Conservation (phyloP, 2,888 invertebrate genomes). For the Nomada fabriciana region DNA sequence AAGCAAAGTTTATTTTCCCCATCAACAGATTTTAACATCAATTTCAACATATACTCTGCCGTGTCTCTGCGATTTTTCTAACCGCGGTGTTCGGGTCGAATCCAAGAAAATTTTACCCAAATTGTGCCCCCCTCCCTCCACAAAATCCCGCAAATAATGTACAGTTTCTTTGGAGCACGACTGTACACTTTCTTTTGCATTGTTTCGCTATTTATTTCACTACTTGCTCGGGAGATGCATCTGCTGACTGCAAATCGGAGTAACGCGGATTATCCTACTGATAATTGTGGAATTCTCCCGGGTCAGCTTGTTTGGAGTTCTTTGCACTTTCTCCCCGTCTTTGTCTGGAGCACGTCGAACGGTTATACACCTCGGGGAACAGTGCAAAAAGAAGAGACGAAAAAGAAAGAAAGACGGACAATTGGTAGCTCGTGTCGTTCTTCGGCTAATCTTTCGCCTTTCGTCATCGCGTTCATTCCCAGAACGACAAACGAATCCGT, state of each 20-base stretch:
- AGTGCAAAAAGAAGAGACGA: constrained; percentile 10
- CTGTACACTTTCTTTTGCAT: too few relatives aligned
- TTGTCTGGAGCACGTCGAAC: constrained; percentile 26
- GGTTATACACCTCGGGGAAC: constrained; percentile 37
- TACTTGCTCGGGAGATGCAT: constrained; percentile 22
- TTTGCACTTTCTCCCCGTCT: constrained; percentile 63
- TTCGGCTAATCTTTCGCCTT: constrained; percentile 63
- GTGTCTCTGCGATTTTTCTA: neutral
- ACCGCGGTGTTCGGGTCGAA: neutral
- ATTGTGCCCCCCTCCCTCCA: too few relatives aligned
- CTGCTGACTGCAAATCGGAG: constrained; percentile 35
- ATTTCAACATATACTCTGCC: neutral
- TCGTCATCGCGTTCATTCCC: constrained; percentile 66
- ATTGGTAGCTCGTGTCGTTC: constrained; percentile 49
- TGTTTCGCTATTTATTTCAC: too few relatives aligned
- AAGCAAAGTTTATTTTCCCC: constrained; percentile 40
- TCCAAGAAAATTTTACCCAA: neutral
- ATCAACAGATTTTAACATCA: constrained; percentile 21
- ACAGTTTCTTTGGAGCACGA: too few relatives aligned
- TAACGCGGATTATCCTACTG: constrained; percentile 59
- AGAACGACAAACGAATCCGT: constrained; percentile 61
- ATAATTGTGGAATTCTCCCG: constrained; percentile 68
- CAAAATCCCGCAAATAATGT: neutral
- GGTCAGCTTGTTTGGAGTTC: constrained; percentile 67
- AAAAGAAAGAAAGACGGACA: constrained; percentile 18